phyloP scores from a whole-genome alignment of 2,888 invertebrate genomes.

The Pelosia muscerda region DNA sequence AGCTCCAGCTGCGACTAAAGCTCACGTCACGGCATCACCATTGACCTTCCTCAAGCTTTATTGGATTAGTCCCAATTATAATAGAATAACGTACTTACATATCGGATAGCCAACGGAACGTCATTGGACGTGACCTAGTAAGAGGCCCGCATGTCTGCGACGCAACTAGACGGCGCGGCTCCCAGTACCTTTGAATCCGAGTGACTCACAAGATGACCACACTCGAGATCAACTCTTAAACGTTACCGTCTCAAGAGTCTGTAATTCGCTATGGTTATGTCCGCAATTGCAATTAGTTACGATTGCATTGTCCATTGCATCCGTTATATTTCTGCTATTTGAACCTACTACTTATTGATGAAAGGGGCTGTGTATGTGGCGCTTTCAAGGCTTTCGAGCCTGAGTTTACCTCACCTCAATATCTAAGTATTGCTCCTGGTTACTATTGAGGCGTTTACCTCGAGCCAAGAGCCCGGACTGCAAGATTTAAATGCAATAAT shows the following conservation, averaged over 20 bases:
- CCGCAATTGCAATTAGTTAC: not conserved
- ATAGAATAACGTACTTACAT: conserved; percentile 46
- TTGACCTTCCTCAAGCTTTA: conserved; percentile 66
- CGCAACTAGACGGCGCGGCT: conserved; percentile 72
- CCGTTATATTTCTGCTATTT: not conserved
- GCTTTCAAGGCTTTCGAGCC: not conserved
- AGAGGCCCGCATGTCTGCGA: conserved; percentile 70
- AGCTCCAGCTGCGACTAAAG: conserved; percentile 13
- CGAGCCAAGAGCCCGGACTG: too few relatives aligned
- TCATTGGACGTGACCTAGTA: conserved; percentile 71
- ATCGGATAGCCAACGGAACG: conserved; percentile 45
- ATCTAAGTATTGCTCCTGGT: too few relatives aligned
- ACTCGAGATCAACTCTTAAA: conserved; percentile 55
- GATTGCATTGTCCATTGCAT: not conserved
- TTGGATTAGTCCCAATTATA: conserved; percentile 63
- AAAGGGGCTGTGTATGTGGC: not conserved
- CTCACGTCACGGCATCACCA: conserved; percentile 26
- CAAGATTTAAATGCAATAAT: too few relatives aligned
- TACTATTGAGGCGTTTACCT: too few relatives aligned
- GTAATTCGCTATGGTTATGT: conserved; percentile 43
- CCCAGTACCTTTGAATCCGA: conserved; percentile 33
- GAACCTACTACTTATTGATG: not conserved
- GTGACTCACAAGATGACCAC: conserved; percentile 71
- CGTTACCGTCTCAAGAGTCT: conserved; percentile 62
- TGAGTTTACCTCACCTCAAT: too few relatives aligned